A percentile compares a stretch with the other conserved stretches of the same genome.
These are phyloP conservation scores for Meleagris gallopavo DNA, from an alignment of 2,113 vertebrate genomes.

Conservation along the genomic window DNA sequence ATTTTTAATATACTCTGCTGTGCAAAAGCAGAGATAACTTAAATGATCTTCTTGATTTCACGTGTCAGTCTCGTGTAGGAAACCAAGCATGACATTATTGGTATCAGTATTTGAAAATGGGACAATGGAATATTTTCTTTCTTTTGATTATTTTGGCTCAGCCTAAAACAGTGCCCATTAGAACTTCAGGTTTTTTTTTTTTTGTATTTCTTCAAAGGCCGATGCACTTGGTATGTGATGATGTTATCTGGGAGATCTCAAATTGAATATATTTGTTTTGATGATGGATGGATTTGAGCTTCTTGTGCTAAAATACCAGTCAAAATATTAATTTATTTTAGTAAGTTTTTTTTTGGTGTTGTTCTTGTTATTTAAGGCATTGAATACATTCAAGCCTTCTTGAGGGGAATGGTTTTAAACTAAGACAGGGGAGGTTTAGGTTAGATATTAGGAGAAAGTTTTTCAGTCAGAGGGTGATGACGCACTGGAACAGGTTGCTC, in stretches of 20 bases:
- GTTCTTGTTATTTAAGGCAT: not conserved
- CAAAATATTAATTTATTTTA: not conserved
- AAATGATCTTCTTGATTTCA: not conserved
- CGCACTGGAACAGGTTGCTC: no score
- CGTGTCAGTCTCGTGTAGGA: not conserved
- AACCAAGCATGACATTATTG: not conserved
- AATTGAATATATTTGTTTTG: not conserved
- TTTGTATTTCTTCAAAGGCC: not conserved
- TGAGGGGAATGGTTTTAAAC: no score
- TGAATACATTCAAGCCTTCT: not conserved
- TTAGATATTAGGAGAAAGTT: no score
- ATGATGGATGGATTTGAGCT: not conserved
- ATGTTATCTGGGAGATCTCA: not conserved
- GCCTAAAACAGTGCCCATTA: not conserved
- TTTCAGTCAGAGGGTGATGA: no score
- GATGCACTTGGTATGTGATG: not conserved
- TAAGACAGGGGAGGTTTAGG: no score
- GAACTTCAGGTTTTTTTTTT: not conserved
- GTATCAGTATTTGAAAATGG: not conserved
- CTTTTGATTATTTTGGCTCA: not conserved
- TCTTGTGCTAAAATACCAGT: not conserved
- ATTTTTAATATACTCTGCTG: not conserved
- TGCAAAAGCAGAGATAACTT: not conserved
- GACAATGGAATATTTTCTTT: not conserved
- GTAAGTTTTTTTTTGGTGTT: not conserved